Evolutionary conservation across 2,888 invertebrate species (phyloP), one percentile per base, ranked within the genome.

Genomic region (Lampropteryx suffumata): DNA sequence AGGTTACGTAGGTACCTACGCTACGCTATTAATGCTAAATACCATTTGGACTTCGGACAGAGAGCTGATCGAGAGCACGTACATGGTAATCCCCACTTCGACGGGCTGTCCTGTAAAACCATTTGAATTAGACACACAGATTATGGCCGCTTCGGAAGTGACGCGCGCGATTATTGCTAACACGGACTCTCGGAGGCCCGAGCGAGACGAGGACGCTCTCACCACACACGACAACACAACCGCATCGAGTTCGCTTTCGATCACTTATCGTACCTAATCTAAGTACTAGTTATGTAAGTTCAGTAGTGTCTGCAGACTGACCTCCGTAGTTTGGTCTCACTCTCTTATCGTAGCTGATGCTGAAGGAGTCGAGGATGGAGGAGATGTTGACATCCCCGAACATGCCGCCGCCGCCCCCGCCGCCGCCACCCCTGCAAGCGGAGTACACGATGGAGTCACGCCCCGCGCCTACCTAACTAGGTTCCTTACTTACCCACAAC

Each of bases 261-360:
- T n/a, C n/a, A n/a, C n/a, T n/a, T n/a, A n/a, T n/a, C n/a, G n/a
- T n/a, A n/a, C n/a, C n/a, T n/a, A n/a, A n/a, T n/a, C n/a, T n/a
- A n/a, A n/a, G n/a, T n/a, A n/a, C n/a, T n/a, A n/a, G n/a, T n/a
- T n/a, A n/a, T n/a, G n/a, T n/a, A n/a, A n/a, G n/a, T n/a, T n/a
- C n/a, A n/a, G n/a, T n/a, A n/a, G n/a, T n/a, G 36, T 7, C 27
- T n/a, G 14, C 37, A 12, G 33, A 24, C 79, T 73, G 60, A 97
- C 97, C 97, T 95, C 97, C 97, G 91, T 97, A 98, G 92, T 97
- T 97, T 84, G 98, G 98, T 92, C 98, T 95, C 93, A 98, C 96
- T 94, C 98, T 95, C 94, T 98, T 98, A 93, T 98, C 98, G 91
- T 98, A 98, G 91, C 96, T 97, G 90, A 95, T 94, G 90, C 96